Evolutionary conservation across 2,113 vertebrate species (phyloP).

Genomic region (Leptobrachium leishanense): DNA sequence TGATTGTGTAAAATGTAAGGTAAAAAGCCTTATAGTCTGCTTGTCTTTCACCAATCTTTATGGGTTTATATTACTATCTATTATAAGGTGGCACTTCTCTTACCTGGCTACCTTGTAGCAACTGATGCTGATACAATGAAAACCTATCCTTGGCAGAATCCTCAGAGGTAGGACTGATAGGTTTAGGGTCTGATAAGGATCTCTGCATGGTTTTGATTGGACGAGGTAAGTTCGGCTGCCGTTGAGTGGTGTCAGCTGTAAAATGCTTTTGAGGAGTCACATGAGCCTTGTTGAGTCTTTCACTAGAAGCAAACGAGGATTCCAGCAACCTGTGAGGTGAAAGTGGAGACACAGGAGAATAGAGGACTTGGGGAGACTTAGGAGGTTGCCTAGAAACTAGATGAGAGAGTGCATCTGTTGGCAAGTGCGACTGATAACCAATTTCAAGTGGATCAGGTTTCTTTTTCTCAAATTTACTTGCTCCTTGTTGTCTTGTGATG

Average conservation of each 20-base stretch:
- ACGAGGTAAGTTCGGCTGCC: conserved; percentile 89
- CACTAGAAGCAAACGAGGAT: conserved; percentile 88
- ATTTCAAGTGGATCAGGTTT: conserved; percentile 96
- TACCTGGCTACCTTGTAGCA: conserved; percentile 90
- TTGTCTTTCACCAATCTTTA: neutral
- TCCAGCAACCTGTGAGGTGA: conserved; percentile 94
- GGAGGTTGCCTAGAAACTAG: conserved; percentile 86
- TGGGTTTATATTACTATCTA: neutral
- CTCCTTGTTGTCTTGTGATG: conserved; percentile 70
- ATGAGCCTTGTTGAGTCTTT: conserved; percentile 95
- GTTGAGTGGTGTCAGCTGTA: conserved; percentile 79
- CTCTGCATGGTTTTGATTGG: conserved; percentile 96
- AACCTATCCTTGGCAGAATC: conserved; percentile 89
- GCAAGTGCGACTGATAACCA: conserved; percentile 87
- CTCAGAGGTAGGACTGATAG: conserved; percentile 95
- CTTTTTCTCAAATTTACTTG: conserved; percentile 88
- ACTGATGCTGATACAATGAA: conserved; percentile 89
- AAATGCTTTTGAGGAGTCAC: conserved; percentile 96
- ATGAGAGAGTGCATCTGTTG: conserved; percentile 81
- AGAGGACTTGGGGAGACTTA: conserved; percentile 97
- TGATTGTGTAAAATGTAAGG: no score
- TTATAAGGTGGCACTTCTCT: conserved; percentile 19
- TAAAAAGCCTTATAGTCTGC: neutral
- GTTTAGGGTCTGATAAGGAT: conserved; percentile 96
- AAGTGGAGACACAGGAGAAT: conserved; percentile 92